Evolutionary conservation across 1,140 invertebrate species (phyloP), one percentile per base, ranked within the genome.

Genomic region (Bilobella aurantiaca): DNA sequence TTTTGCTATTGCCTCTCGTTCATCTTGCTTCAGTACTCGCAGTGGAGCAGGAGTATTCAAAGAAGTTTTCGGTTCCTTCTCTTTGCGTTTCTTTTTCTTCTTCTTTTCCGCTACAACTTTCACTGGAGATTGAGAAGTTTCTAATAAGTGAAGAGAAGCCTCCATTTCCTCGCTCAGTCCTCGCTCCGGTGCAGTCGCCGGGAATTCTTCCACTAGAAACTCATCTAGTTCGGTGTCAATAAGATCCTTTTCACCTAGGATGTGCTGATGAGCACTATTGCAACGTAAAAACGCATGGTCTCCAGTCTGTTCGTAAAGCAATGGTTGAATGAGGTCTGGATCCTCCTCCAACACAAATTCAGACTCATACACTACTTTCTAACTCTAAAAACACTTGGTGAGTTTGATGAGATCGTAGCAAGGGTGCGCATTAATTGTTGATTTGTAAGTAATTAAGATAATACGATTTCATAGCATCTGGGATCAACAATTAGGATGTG

Each of bases 21-120:
- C 58, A 21, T 73, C 67, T 62, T 75, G 79, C 66, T 77, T 79
- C 57, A 62, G 25, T 25, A 12, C 42, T 37, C 14, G 3, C 59
- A 46, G 12, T 59, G 12, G 8, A 8, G n/a, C 37, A 8, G n/a
- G 37, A 12, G 32, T n/a, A n/a, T n/a, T n/a, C n/a, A n/a, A n/a
- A n/a, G n/a, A n/a, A 42, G 14, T 18, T 18, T 37, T 25, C 27
- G 29, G 8, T 34, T 61, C 42, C 23, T 37, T 42, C 3, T 47
- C 25, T 1, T 32, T 53, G n/a, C 16, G n/a, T 1, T 57, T 59
- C 32, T 57, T 58, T 16, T 58, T 37, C 53, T 62, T 62, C 0
- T 42, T 37, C 1, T 1, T 56, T 21, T 56, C 12, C n/a, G 5
- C 23, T 5, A 14, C 14, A 53, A 16, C 5, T 29, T 3, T 14